Conservation (phyloP, 2,888 invertebrate species). For the Drosophila rubida region DNA sequence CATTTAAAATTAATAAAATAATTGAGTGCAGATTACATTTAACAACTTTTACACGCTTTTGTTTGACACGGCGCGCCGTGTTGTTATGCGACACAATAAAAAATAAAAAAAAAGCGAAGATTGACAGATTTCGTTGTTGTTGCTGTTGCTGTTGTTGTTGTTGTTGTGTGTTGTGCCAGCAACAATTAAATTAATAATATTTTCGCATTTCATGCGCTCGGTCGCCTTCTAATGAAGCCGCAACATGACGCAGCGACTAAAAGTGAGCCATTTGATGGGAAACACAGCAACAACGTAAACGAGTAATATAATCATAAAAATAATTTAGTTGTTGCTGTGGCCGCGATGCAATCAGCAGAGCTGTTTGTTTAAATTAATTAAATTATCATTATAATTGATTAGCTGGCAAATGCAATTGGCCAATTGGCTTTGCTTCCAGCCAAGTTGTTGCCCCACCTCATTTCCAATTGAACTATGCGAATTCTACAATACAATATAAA, state of each 20-base stretch:
- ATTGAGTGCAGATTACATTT: constrained; percentile 7
- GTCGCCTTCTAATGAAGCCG: constrained; percentile 30
- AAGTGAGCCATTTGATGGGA: neutral
- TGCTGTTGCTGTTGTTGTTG: too few species aligned
- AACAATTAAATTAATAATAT: constrained; percentile 45
- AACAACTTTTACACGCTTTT: neutral
- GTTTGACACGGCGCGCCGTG: too few species aligned
- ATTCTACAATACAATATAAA: constrained; percentile 58
- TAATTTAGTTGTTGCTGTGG: constrained; percentile 20
- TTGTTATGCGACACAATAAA: neutral
- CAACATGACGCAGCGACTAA: neutral
- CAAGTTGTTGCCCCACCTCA: neutral
- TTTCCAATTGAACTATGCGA: constrained; percentile 1
- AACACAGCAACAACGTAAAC: neutral
- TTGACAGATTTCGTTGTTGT: constrained; percentile 3
- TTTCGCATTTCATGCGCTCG: constrained; percentile 16
- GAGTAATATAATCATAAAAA: neutral
- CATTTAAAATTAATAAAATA: constrained; percentile 8
- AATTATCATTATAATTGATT: constrained; percentile 75
- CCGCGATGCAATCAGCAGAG: constrained; percentile 42
- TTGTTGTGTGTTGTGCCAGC: constrained; percentile 40
- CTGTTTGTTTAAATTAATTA: constrained; percentile 71
- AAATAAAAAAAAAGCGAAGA: neutral
- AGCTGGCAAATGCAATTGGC: constrained; percentile 44
- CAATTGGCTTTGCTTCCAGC: neutral